A percentile compares a stretch with the other conserved stretches of the same genome.
Conservation (phyloP, 2,888 invertebrate genomes). For the Danaus chrysippus region DNA sequence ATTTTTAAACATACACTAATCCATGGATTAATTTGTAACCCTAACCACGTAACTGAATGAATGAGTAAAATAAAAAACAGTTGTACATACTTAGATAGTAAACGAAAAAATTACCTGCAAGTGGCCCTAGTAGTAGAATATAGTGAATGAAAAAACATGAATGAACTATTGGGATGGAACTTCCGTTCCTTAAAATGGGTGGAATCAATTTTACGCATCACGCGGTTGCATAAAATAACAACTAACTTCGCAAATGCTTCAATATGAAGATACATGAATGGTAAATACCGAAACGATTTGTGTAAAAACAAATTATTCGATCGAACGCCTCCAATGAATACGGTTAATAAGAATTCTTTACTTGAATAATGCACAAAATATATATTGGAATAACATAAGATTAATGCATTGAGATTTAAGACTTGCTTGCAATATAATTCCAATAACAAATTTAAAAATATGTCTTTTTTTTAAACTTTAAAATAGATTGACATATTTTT, state of each 20-base stretch:
- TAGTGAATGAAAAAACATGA: slow-evolving; percentile 59
- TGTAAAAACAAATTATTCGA: slow-evolving; percentile 60
- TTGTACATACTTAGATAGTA: slow-evolving; percentile 56
- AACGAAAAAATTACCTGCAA: slow-evolving; percentile 60
- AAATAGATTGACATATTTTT: too few relatives aligned
- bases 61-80: slow-evolving; percentile 38
- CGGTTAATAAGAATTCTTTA: slow-evolving; percentile 35
- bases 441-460: too few relatives aligned
- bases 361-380: too few relatives aligned
- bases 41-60: slow-evolving; percentile 25
- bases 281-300: slow-evolving; percentile 45
- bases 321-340: slow-evolving; percentile 71
- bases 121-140: slow-evolving; percentile 56
- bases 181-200: slow-evolving; percentile 54
- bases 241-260: slow-evolving; percentile 40
- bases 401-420: too few relatives aligned
- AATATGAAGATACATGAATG: slow-evolving; percentile 44
- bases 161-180: slow-evolving; percentile 52
- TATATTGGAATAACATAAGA: too few relatives aligned
- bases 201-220: slow-evolving; percentile 71
- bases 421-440: too few relatives aligned
- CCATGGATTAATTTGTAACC: slow-evolving; percentile 9
- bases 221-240: slow-evolving; percentile 72
- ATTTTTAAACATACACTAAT: slow-evolving; percentile 7
- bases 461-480: too few relatives aligned